Evolutionary conservation across 2,113 vertebrate species (phyloP), one percentile per base, ranked within the genome.

Genomic region (Acanthochromis polyacanthus): DNA sequence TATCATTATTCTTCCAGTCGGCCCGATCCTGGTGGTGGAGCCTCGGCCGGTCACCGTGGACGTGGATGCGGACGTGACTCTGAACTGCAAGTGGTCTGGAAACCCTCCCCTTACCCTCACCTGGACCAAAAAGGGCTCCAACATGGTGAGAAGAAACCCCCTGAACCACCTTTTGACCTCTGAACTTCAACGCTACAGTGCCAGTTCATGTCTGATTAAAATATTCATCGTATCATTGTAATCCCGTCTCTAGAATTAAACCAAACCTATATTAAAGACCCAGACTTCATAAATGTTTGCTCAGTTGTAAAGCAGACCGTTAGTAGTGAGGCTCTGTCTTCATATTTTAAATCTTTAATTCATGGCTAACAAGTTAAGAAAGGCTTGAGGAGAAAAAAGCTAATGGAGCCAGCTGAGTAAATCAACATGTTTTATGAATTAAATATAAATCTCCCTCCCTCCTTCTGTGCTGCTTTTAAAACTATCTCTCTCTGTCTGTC

Each of bases 91-190:
- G 81, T 99, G 98, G 98, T 92, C 96, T 0, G 98, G 97, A 30
- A 99, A 98, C 82, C 98, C 97, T 0, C 97, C 97, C 0, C 96
- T 99, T 2, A 99, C 97, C 55, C 97, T 99, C 78, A 99, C 97
- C 71, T 99, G 98, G 98, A 99, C 97, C 82, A 98, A 97, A 82
- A 99, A 98, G 90, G 97, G 97, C 60, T 98, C 97, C 79, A 98
- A 96, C 91, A 97, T 98, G 97, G 98, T 98, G 79, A 84, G 90
- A 84, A 23, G 11, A 36, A 61, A 56, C 28, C 36, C 10, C 9
- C 20, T 3, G n/a, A 10, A 38, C 53, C 4, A 7, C 1, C 38
- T 3, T 25, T 2, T 51, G 10, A 78, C 16, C 36, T 60, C 50
- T 67, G n/a, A 36, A 36, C 28, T 60, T 50, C 30, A 40, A 15